phyloP scores from a whole-genome alignment of 2,113 vertebrate genomes.

The Phrynocephalus versicolor region DNA sequence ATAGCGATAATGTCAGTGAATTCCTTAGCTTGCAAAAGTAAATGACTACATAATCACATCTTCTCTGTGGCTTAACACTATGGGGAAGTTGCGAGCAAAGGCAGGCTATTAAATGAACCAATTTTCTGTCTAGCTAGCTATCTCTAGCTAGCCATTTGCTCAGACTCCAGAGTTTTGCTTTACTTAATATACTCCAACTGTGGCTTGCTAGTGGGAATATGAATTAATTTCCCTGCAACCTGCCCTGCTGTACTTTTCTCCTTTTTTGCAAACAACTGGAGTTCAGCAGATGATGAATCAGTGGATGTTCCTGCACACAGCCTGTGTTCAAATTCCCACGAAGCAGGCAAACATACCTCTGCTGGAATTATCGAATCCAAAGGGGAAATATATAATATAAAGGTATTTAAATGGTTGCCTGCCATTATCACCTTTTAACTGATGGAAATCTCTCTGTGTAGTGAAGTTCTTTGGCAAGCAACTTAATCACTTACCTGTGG shows the following conservation, averaged over 20 bases:
- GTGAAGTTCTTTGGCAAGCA: conserved; percentile 29
- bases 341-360: background rate
- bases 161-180: background rate
- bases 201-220: background rate
- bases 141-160: background rate
- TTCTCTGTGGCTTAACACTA: background rate
- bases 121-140: background rate
- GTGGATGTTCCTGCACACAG: conserved; percentile 6
- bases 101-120: background rate
- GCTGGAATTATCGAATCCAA: background rate
- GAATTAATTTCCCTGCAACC: conserved; percentile 15
- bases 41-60: background rate
- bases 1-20: no score
- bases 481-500: background rate
- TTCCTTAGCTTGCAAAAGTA: background rate
- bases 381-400: background rate
- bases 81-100: background rate
- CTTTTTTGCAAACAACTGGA: conserved; percentile 13
- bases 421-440: background rate
- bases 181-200: conserved; percentile 14
- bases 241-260: conserved; percentile 16
- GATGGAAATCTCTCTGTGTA: conserved; percentile 2
- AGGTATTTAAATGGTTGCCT: background rate
- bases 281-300: conserved; percentile 23
- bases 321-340: background rate